Conservation (phyloP, 2,888 invertebrate genomes). For the Agonopterix alstromeriana region DNA sequence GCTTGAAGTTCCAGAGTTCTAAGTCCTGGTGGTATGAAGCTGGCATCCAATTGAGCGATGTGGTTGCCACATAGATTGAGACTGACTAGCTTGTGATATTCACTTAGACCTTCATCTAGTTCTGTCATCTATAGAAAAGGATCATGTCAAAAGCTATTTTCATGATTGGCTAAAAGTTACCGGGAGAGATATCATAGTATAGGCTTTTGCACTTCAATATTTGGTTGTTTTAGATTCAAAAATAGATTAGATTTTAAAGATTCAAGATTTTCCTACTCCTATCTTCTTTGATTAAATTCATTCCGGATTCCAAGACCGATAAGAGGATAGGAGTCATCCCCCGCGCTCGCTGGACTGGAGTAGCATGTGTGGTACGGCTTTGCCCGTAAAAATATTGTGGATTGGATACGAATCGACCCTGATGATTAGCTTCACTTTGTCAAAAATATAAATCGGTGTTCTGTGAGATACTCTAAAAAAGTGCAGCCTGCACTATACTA, state of each 20-base stretch:
- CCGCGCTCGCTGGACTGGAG: too few species aligned
- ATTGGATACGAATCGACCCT: too few species aligned
- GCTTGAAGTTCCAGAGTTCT: slow-evolving; percentile 66
- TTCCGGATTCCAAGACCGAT: too few species aligned
- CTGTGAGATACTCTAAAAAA: too few species aligned
- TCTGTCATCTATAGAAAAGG: slow-evolving; percentile 57
- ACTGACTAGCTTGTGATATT: slow-evolving; percentile 52
- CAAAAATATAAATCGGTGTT: too few species aligned
- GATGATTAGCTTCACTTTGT: too few species aligned
- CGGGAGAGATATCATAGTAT: background rate
- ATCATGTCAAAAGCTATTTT: slow-evolving; percentile 1
- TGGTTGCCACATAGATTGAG: slow-evolving; percentile 66
- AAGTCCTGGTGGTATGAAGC: slow-evolving; percentile 49
- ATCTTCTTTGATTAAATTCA: too few species aligned
- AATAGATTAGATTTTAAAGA: background rate
- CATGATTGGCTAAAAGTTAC: too few species aligned
- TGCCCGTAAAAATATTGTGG: too few species aligned
- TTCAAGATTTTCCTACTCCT: background rate
- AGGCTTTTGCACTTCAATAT: background rate
- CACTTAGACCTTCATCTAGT: slow-evolving; percentile 46
- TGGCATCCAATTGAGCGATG: slow-evolving; percentile 39
- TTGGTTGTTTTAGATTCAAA: background rate
- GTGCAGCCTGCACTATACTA: too few species aligned
- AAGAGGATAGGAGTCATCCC: too few species aligned
- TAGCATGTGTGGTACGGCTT: too few species aligned